Evolutionary conservation across 2,888 invertebrate genomes (phyloP), one percentile per base, ranked within the genome.

Genomic region (Ormyrus pomaceus): DNA sequence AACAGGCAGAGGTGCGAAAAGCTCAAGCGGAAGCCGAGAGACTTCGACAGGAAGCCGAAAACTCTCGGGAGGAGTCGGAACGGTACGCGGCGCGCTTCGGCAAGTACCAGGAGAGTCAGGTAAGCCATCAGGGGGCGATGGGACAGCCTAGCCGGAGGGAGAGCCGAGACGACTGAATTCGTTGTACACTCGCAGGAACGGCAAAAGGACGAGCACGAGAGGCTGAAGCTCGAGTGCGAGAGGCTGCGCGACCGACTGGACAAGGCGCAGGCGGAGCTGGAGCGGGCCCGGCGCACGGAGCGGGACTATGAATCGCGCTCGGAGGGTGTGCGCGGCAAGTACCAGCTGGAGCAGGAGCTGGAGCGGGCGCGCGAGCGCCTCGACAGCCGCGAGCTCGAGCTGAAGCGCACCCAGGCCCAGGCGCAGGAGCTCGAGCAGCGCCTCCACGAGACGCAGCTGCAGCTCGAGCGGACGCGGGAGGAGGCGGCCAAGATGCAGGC

Each of bases 161-260:
- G 13, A 19, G 19, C 19, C 1, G 1, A 19, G 19, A 19, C 19
- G 19, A 34, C 34, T 34, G 34, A 34, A 34, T 34, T 3, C 3
- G 34, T 34, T 34, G 4, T 4, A 34, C 34, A 34, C 34, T 34
- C 34, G n/a, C 46, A 78, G 70, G 93, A 93, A 83, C 91, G 94
- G 77, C 92, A 93, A 81, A 95, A 95, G 91, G 95, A 96, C 91
- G 96, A 96, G 86, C 94, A 94, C 87, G 95, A 95, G 87, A 92
- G 95, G 83, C 92, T 96, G 83, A 95, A 96, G 88, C 92, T 95
- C 88, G 96, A 97, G 91, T 94, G 96, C 88, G 96, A 96, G 90
- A 93, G 96, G 86, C 92, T 96, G 85, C 93, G 96, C 81, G 94
- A 95, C 87, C 93, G 96, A 85, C 91, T 96, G 87, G 96, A 96